Evolutionary conservation across 1,140 invertebrate genomes (phyloP), one percentile per base, ranked within the genome.

Genomic region (Papilio glaucus): DNA sequence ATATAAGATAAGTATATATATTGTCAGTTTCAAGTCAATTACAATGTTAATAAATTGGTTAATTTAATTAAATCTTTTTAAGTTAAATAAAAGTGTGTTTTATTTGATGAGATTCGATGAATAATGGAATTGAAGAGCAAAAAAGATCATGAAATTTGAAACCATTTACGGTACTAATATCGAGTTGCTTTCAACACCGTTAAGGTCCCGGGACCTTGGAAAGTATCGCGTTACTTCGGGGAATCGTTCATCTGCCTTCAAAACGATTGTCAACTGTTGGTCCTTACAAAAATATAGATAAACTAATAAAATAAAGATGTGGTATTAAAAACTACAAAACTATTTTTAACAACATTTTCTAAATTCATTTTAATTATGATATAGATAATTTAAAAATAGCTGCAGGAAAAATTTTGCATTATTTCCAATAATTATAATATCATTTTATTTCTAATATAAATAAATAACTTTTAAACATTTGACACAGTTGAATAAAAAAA

Each of bases 191-290:
- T 53, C 67, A 53, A 65, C 67, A 49, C 67, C 67, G 67, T 69
- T 69, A 49, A 49, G 26, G 67, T 68, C 65, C 65, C 15, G 33
- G 33, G 62, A 39, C 62, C 62, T 65, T 65, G 69, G 77, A 81
- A 84, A 81, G 73, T 85, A 85, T 85, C 79, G 76, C 78, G 82
- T 86, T 85, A 85, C 85, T 83, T 86, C 83, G 77, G 77, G 79
- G 79, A 84, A 84, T 65, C 29, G 33, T 41, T 65, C 33, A 65
- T 65, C 62, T 61, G 29, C 29, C 15, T 24, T 39, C 29, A 21
- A 65, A 65, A 65, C 15, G 37, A 29, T 62, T 62, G 60, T 57
- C 49, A 57, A 57, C 12, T 10, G 18, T 24, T 12, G 9, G 10
- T 57, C 4, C 3, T 57, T 4, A 57, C 49, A 57, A 57, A 57